These are phyloP conservation scores for Serinus canaria DNA, from an alignment of 2,113 vertebrate species.

Conservation along the genomic window DNA sequence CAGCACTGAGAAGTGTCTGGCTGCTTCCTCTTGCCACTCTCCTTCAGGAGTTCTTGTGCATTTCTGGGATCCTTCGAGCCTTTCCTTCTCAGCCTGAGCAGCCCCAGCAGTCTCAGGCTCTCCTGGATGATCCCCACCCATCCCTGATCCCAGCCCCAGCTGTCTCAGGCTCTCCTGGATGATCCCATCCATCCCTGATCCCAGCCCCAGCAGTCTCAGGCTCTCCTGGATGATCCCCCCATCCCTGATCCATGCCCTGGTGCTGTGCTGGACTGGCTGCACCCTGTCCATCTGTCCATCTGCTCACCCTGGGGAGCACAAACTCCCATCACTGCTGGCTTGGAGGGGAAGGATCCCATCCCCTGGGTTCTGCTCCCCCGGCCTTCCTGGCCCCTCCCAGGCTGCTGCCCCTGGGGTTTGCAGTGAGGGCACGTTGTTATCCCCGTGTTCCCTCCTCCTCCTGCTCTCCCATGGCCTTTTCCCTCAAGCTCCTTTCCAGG, in stretches of 20 bases:
- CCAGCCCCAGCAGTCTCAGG: not conserved
- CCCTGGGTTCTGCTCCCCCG: not conserved
- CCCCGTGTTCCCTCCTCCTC: not conserved
- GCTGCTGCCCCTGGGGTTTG: not conserved
- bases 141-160: not conserved
- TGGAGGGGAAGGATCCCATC: not conserved
- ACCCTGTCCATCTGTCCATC: not conserved
- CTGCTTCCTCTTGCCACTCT: not conserved
- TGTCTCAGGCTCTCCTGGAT: not conserved
- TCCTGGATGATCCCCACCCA: not conserved
- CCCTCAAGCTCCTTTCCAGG: not conserved
- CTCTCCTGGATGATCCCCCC: not conserved
- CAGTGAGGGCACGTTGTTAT: not conserved
- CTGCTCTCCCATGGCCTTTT: not conserved
- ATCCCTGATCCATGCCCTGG: not conserved
- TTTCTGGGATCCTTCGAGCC: rapidly evolving
- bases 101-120: not conserved
- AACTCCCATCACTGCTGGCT: not conserved
- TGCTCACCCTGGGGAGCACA: rapidly evolving
- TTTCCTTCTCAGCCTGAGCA: not conserved
- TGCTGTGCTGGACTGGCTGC: not conserved
- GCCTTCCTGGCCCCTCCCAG: not conserved
- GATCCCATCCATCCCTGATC: not conserved
- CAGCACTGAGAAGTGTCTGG: not conserved
- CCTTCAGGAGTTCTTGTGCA: not conserved